These are phyloP conservation scores for Nasua narica DNA, from an alignment of 2,797 vertebrate genomes.

Conservation along the genomic window DNA sequence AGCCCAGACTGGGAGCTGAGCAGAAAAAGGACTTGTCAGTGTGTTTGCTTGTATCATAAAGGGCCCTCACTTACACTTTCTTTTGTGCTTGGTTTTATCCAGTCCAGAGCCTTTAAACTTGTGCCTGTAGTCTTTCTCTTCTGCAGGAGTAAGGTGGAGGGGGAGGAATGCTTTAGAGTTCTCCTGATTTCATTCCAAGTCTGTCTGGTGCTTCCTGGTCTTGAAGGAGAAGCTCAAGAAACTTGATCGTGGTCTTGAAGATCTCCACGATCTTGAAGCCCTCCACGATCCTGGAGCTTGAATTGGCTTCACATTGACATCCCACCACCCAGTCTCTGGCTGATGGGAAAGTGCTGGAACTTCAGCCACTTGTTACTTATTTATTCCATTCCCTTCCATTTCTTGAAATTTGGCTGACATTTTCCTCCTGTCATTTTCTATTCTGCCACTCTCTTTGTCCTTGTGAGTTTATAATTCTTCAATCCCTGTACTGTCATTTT, in stretches of 20 bases:
- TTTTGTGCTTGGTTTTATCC: neutral
- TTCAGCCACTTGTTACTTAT: neutral
- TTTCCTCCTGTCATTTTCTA: neutral
- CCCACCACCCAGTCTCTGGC: neutral
- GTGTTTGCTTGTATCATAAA: neutral
- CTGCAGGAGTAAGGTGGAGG: neutral
- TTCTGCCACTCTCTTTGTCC: neutral
- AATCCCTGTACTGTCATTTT: neutral
- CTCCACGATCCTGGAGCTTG: neutral
- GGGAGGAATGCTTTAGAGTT: neutral
- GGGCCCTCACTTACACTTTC: neutral
- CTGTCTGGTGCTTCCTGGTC: neutral
- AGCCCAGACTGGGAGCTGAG: neutral
- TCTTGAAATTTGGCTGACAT: neutral
- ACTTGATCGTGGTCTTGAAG: too few species aligned
- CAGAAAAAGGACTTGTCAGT: neutral
- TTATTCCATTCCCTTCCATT: neutral
- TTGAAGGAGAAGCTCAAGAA: too few species aligned
- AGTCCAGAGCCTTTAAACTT: neutral
- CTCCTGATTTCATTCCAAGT: neutral
- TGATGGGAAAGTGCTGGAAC: neutral
- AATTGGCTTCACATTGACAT: neutral
- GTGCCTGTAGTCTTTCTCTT: neutral
- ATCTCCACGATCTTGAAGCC: too few species aligned
- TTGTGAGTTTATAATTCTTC: neutral